Evolutionary conservation across 2,113 vertebrate genomes (phyloP), one percentile per base, ranked within the genome.

Genomic region (Pollachius pollachius): DNA sequence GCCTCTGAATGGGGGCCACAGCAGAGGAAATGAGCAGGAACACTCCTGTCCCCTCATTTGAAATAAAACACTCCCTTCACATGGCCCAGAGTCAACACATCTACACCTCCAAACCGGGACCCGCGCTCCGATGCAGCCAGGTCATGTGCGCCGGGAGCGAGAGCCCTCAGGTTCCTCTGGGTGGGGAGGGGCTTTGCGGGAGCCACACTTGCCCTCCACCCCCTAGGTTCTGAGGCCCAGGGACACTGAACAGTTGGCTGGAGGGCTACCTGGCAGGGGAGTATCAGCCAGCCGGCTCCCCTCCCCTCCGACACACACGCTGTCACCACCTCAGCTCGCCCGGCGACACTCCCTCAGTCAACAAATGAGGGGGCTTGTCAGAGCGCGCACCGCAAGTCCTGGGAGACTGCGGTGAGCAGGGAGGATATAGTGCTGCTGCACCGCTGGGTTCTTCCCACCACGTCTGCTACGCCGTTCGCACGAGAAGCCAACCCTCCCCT

Each of bases 271-370:
- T 84, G 81, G 84, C 83, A 82, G 72, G 63, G 73, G 84, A 79
- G 83, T 77, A 86, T 85, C 74, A 83, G 85, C 71, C 76, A 78
- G 73, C 30, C 41, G 6, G 68, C 64, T 7, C 15, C 27, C 57
- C 67, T 64, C 71, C 61, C n/a, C 37, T 18, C 58, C 71, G 60
- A 75, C 56, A 70, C 76, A 81, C 73, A 82, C 72, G 70, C 74
- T 88, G 84, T 88, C 89, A 87, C 88, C 89, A 86, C 89, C 84
- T 85, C 87, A 83, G 78, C 86, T 75, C 82, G 84, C 83, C 82
- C 73, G 77, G 89, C 79, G 87, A 89, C 92, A 90, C 90, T 89
- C 90, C 89, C 86, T 89, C 84, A 86, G 88, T 90, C 89, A 91
- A 92, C 88, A 92, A 87, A 88, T 82, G 85, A 88, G 84, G 83